Evolutionary conservation across 2,797 vertebrate genomes (phyloP).

Genomic region (Ctenochaetus hawaiiensis): DNA sequence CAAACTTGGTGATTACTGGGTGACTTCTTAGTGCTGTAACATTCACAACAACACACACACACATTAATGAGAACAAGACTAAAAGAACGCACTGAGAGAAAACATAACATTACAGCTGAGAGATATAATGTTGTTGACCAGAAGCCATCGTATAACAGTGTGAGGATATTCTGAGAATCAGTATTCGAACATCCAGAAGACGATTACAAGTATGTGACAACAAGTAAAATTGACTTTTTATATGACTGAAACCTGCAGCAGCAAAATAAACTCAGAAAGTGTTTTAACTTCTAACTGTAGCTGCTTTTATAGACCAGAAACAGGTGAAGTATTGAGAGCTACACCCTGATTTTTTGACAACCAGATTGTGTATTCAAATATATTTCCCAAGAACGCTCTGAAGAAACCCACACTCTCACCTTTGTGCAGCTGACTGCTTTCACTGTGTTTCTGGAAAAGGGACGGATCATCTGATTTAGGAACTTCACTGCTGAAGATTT

Average conservation of each 20-base stretch:
- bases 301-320: background rate
- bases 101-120: background rate
- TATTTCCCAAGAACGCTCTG: background rate
- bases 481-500: slow-evolving; percentile 79
- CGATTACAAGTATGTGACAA: no score
- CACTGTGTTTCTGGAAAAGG: background rate
- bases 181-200: background rate
- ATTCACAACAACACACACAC: slow-evolving; percentile 3
- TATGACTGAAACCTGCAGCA: no score
- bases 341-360: background rate
- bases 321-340: background rate
- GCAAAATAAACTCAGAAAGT: background rate
- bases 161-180: background rate
- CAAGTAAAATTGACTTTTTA: no score
- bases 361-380: background rate
- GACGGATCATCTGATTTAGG: background rate
- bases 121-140: background rate
- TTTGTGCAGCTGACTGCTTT: slow-evolving; percentile 25
- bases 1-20: slow-evolving; percentile 85
- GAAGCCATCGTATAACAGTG: background rate
- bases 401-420: slow-evolving; percentile 50
- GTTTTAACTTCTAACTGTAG: background rate
- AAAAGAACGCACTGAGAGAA: background rate
- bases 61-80: background rate
- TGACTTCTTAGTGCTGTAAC: slow-evolving; percentile 69